These are phyloP conservation scores for Plusia festucae DNA, from an alignment of 2,888 invertebrate genomes.

Conservation along the genomic window DNA sequence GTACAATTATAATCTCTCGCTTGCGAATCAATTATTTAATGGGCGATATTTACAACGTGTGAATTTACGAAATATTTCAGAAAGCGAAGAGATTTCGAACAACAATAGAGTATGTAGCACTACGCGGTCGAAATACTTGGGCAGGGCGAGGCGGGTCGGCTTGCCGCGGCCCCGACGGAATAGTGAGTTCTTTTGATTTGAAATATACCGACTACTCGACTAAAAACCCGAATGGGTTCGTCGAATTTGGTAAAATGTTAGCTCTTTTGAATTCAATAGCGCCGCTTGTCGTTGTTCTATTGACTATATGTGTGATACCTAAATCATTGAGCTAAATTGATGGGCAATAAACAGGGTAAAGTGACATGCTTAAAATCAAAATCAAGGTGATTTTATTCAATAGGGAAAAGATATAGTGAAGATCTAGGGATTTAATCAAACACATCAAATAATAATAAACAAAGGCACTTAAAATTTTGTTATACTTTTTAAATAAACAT, in stretches of 20 bases:
- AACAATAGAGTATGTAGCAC: slow-evolving; percentile 65
- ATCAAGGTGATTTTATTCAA: not conserved
- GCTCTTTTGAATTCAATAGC: not conserved
- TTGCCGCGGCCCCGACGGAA: slow-evolving; percentile 75
- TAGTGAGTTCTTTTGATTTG: slow-evolving; percentile 67
- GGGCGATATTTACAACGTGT: slow-evolving; percentile 13
- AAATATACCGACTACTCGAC: slow-evolving; percentile 6
- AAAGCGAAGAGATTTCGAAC: slow-evolving; percentile 69
- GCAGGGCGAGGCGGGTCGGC: slow-evolving; percentile 79
- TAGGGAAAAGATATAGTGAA: not conserved
- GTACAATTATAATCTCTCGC: slow-evolving; percentile 12
- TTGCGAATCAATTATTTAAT: slow-evolving; percentile 19
- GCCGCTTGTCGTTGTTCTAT: not conserved
- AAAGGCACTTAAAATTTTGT: too few species aligned
- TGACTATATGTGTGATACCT: not conserved
- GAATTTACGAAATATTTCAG: slow-evolving; percentile 66
- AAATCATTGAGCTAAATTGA: not conserved
- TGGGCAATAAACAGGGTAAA: not conserved
- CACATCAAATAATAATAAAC: too few species aligned
- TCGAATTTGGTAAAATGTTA: not conserved
- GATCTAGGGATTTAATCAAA: too few species aligned
- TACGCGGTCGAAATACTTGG: slow-evolving; percentile 78
- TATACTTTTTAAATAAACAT: too few species aligned
- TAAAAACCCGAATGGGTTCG: slow-evolving; percentile 8
- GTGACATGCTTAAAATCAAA: not conserved